Conservation (phyloP, 2,113 vertebrate species). For the Catharus minimus region DNA sequence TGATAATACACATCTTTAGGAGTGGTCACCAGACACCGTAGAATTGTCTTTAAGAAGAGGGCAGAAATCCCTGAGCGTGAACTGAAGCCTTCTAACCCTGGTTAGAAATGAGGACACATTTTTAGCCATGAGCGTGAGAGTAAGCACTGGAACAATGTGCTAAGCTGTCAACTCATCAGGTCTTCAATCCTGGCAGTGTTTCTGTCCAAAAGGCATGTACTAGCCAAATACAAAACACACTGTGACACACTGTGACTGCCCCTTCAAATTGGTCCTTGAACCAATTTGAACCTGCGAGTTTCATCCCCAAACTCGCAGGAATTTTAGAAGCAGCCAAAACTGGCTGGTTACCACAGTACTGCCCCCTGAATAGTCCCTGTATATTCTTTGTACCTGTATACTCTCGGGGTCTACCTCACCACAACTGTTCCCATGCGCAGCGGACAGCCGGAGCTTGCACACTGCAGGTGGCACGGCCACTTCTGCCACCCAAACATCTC, state of each 20-base stretch:
- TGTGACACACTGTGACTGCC: too few relatives aligned
- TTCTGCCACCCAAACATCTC: neutral
- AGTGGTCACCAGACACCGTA: neutral
- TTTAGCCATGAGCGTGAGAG: neutral
- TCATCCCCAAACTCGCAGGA: neutral
- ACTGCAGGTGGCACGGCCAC: fast-evolving
- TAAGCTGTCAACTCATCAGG: neutral
- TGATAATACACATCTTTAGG: neutral
- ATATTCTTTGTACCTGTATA: fast-evolving
- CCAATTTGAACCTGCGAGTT: neutral
- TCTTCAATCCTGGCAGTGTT: neutral
- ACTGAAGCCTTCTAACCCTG: neutral
- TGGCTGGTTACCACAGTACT: neutral
- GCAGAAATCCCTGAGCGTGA: neutral
- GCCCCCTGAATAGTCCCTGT: too few relatives aligned
- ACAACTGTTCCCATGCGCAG: fast-evolving
- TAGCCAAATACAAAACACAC: neutral
- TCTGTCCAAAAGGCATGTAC: neutral
- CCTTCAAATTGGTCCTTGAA: neutral
- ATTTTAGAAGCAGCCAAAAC: neutral
- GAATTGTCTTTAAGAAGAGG: neutral
- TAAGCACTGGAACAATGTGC: neutral
- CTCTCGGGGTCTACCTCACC: neutral
- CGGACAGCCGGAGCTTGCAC: neutral
- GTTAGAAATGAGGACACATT: neutral